These are phyloP conservation scores for Coracias cyanogaster DNA, from an alignment of 2,797 vertebrate genomes.

Conservation along the genomic window DNA sequence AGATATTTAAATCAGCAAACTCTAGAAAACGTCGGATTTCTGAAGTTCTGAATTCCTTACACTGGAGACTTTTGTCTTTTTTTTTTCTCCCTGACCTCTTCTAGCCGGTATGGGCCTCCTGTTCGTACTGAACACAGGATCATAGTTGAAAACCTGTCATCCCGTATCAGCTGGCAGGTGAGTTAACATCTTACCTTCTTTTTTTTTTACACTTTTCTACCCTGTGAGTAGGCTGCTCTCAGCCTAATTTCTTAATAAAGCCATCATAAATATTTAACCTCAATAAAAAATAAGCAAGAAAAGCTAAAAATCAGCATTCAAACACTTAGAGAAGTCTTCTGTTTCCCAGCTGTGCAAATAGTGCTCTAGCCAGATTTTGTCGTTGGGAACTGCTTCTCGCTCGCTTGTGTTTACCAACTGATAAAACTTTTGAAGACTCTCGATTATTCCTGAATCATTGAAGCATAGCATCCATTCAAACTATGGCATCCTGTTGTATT, in stretches of 20 bases:
- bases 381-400: not conserved
- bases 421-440: not conserved
- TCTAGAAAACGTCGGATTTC: not conserved
- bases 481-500: not conserved
- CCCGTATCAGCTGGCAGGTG: slow-evolving; percentile 96
- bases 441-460: not conserved
- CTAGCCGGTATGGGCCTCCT: slow-evolving; percentile 88
- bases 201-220: not conserved
- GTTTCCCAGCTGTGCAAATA: not conserved
- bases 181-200: slow-evolving; percentile 45
- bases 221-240: not conserved
- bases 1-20: not conserved
- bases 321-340: not conserved
- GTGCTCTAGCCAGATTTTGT: not conserved
- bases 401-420: not conserved
- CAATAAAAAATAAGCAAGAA: not conserved
- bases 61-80: not conserved
- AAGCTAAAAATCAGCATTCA: not conserved
- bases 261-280: slow-evolving; percentile 68
- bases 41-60: not conserved
- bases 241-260: slow-evolving; percentile 40
- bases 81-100: not conserved
- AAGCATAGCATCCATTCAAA: not conserved
- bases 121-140: slow-evolving; percentile 92
- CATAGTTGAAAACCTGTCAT: slow-evolving; percentile 93